phyloP scores from a whole-genome alignment of 2,888 invertebrate species.

The Cosmia trapezina region DNA sequence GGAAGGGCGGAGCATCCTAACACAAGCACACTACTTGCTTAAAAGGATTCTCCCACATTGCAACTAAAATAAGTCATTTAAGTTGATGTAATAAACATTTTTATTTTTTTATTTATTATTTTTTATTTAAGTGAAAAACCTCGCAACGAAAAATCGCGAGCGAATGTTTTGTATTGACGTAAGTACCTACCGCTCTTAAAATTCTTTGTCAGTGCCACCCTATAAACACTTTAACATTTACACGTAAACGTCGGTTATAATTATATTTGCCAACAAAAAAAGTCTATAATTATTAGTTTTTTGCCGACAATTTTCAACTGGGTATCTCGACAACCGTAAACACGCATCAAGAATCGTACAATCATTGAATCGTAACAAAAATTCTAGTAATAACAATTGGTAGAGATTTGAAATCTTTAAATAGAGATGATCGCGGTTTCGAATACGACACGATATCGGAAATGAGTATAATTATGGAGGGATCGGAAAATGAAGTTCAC shows the following conservation, averaged over 20 bases:
- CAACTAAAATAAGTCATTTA: too few species aligned
- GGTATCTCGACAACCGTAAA: background rate
- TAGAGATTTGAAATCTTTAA: slow-evolving; percentile 5
- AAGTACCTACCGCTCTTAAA: background rate
- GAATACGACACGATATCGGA: background rate
- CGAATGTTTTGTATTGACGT: too few species aligned
- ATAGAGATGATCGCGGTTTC: background rate
- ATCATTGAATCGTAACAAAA: slow-evolving; percentile 39
- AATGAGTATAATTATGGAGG: background rate
- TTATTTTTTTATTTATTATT: too few species aligned
- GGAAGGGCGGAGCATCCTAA: too few species aligned
- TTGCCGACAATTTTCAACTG: background rate
- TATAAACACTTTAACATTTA: background rate
- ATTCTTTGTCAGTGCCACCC: background rate
- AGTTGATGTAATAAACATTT: too few species aligned
- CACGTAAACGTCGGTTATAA: background rate
- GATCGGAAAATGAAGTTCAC: background rate
- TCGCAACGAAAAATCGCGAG: background rate
- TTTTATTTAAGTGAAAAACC: background rate
- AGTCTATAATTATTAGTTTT: background rate
- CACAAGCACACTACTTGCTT: too few species aligned
- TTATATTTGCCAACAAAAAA: slow-evolving; percentile 1
- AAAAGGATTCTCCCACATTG: too few species aligned
- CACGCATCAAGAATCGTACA: slow-evolving; percentile 31
- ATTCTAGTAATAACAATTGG: slow-evolving; percentile 1